A percentile compares a stretch with the other conserved stretches of the same genome.
These are phyloP conservation scores for Grantiella picta DNA, from an alignment of 2,113 vertebrate species.

Conservation along the genomic window DNA sequence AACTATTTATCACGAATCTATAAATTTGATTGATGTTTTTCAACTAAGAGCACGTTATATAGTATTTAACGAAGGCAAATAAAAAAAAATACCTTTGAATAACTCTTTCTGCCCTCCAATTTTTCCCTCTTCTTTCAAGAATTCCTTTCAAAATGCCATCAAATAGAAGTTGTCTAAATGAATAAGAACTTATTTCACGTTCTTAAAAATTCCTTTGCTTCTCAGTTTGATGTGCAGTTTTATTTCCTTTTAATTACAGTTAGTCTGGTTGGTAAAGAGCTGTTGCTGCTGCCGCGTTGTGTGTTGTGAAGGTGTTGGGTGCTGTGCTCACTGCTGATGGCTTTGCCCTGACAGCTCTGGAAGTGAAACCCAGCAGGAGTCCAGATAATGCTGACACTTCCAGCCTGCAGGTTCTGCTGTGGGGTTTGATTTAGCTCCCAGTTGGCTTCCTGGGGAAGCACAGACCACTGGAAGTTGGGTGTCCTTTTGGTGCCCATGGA, in stretches of 20 bases:
- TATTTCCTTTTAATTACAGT: slow-evolving; percentile 20
- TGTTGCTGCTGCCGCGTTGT: background rate
- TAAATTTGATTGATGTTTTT: slow-evolving; percentile 56
- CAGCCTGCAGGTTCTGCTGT: background rate
- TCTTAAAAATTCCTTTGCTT: slow-evolving; percentile 8
- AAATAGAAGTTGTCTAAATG: slow-evolving; percentile 19
- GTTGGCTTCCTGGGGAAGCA: background rate
- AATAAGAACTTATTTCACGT: background rate
- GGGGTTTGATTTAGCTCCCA: background rate
- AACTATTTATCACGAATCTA: slow-evolving; percentile 31
- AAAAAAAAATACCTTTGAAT: slow-evolving; percentile 13
- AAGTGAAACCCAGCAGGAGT: background rate
- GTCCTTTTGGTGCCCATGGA: background rate
- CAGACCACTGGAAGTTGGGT: background rate
- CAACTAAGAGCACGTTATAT: background rate
- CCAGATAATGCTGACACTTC: background rate
- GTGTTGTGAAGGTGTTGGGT: background rate
- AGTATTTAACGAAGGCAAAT: slow-evolving; percentile 18
- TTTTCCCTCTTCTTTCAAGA: slow-evolving; percentile 1
- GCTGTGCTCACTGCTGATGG: background rate
- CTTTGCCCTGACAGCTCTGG: background rate
- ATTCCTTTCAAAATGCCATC: slow-evolving; percentile 33
- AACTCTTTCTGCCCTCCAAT: background rate
- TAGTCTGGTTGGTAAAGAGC: background rate
- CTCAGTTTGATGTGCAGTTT: background rate